Evolutionary conservation across 92 coral and sea anemone species (phyloP), one percentile per base, ranked within the genome.

Genomic region (Plumapathes pennacea): DNA sequence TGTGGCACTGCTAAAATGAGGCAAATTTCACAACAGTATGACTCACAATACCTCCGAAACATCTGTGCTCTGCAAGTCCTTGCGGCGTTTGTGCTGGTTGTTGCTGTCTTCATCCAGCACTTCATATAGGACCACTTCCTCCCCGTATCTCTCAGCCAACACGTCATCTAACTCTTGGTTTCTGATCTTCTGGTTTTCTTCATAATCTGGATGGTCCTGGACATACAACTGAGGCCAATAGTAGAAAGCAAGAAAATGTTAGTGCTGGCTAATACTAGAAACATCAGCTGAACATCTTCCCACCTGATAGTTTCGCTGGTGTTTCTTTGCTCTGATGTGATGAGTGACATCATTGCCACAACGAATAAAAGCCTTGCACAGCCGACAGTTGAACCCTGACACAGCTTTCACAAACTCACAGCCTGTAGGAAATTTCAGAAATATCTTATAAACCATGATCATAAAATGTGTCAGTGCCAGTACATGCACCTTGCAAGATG

Each of bases 341-440:
- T 62, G 60, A 45, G 79, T 72, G 31, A 94, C 96, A 72, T 94
- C 94, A 22, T 62, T 54, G 37, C 99, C 99, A 77, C 57, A 63
- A 8, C 83, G 81, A 20, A 94, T 80, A 49, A 94, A 94, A 25
- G 75, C 36, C 45, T 81, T 84, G 58, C 99, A 94, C 24, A 94
- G 78, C 40, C 96, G 96, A 37, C 99, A 94, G 47, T 89, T 89
- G 75, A 94, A 94, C n/a, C 99, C 99, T 29, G 99, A 81, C 36
- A 94, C 90, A 10, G 99, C 97, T 77, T 94, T 94, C 9, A 94
- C 97, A 81, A 94, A 94, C 34, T 94, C 99, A 68, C 97, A 94
- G 26, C 99, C 99, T 94, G 60, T 50, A 5, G 17, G 6, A 1
- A 17, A 15, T 34, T 10, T n/a, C n/a, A n/a, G n/a, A n/a, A n/a